phyloP scores from a whole-genome alignment of 2,113 vertebrate species.

The Colinus virginianus region DNA sequence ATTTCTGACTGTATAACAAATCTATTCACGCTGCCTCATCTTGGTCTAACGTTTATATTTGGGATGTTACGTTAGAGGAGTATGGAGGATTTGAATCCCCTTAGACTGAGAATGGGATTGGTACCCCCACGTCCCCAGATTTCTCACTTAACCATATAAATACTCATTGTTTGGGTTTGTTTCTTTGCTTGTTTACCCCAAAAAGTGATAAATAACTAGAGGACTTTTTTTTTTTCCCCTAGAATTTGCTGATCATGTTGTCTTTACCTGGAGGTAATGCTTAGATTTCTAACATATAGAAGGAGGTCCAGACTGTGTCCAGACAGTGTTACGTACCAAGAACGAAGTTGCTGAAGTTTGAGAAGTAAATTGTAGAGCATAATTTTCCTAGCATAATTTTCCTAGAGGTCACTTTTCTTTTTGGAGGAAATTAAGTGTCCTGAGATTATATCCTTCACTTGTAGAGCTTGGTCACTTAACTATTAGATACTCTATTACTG shows the following conservation, averaged over 20 bases:
- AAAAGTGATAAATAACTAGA: not conserved
- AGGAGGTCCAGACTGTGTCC: not conserved
- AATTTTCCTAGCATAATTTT: not conserved
- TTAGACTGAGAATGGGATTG: not conserved
- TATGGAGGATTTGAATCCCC: not conserved
- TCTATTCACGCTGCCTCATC: not conserved
- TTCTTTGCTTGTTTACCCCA: not conserved
- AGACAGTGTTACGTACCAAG: not conserved
- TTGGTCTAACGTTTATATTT: not conserved
- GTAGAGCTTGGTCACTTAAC: not conserved
- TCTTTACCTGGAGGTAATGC: not conserved
- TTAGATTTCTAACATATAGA: not conserved
- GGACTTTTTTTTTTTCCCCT: not conserved
- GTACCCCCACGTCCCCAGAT: not conserved
- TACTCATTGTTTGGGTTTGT: not conserved
- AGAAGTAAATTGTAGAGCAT: not conserved
- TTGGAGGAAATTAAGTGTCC: not conserved
- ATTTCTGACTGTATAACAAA: not conserved
- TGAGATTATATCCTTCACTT: not conserved
- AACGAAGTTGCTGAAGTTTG: not conserved
- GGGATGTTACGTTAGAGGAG: not conserved
- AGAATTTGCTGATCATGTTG: not conserved
- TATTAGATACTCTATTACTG: not conserved
- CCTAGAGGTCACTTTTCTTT: not conserved
- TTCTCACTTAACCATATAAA: not conserved